Evolutionary conservation across 2,113 vertebrate genomes (phyloP).

Genomic region (Ceyx cyanopectus): DNA sequence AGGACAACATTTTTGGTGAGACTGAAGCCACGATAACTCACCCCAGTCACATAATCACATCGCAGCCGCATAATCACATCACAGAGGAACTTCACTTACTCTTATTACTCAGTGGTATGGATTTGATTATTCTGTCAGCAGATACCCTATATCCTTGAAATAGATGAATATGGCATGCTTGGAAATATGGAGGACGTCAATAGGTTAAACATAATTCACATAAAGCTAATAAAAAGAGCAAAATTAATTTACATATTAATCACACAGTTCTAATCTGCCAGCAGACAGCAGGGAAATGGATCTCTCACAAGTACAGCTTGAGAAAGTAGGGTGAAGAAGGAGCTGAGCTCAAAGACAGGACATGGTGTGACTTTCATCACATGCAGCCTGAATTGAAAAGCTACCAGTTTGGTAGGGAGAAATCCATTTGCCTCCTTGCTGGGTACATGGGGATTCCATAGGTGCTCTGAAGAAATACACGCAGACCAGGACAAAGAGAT

Average conservation of each 20-base stretch:
- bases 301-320: neutral
- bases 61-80: neutral
- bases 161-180: constrained; percentile 13
- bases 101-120: constrained; percentile 13
- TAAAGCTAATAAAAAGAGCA: constrained; percentile 36
- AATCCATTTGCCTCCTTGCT: constrained; percentile 3
- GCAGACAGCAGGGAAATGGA: constrained; percentile 38
- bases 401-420: neutral
- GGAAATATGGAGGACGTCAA: neutral
- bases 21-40: neutral
- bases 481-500: neutral
- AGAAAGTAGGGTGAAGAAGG: constrained; percentile 7
- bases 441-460: neutral
- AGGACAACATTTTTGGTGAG: neutral
- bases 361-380: neutral
- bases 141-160: constrained; percentile 7
- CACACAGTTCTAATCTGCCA: constrained; percentile 25
- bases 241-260: constrained; percentile 66
- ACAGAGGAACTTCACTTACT: neutral
- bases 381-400: constrained; percentile 16
- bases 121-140: constrained; percentile 55
- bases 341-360: constrained; percentile 20
- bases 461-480: constrained; percentile 7
- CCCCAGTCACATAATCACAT: neutral
- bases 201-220: constrained; percentile 56